Base-by-base conservation (phyloP, 2,113 vertebrate species). In the Pogonocichla stellata region DNA sequence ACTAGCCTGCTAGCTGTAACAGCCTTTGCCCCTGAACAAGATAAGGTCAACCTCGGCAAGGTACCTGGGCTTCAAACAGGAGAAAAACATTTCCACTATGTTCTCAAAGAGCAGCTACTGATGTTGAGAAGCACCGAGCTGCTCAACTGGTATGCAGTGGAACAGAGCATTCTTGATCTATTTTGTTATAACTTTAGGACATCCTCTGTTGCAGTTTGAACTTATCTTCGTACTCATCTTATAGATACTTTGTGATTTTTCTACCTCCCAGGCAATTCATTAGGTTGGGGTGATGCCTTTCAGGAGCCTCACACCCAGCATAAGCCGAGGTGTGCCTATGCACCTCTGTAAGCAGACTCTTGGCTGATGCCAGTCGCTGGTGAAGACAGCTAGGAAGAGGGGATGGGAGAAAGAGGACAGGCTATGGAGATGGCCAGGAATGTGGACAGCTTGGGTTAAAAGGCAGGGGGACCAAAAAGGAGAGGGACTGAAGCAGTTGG, bases 261-360 rank as follows among this genome's bases (percentile, higher is more conserved):
- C 34, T 50, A 14, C 28, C 22, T 69, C 36, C 57, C 2, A 5
- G 60, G 45, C 29, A 20, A 29, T 11, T 31, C 4, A 9, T 17
- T 24, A 22, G n/a, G 19, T 6, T 57, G 10, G 38, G 79, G 14
- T 2, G 34, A 88, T 19, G 34, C 8, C 56, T 47, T 3, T 1
- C 22, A 71, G 65, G 60, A 80, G 58, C 62, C 54, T 72, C 62
- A 57, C 36, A 28, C 48, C 17, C 17, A 51, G 48, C 24, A 69
- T 28, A 31, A 25, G 29, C 1, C 5, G 5, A 72, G 48, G 4
- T 40, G 67, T 9, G 4, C 11, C 36, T 8, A 9, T 0, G 2
- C 34, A 29, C 10, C 33, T 83, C 47, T 0, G 0, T 3, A 25
- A 42, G 78, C 3, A 2, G 50, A 78, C 23, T 60, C 40, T 23